Evolutionary conservation across 1,140 invertebrate species (phyloP), one percentile per base, ranked within the genome.

Genomic region (Drosophila repleta): DNA sequence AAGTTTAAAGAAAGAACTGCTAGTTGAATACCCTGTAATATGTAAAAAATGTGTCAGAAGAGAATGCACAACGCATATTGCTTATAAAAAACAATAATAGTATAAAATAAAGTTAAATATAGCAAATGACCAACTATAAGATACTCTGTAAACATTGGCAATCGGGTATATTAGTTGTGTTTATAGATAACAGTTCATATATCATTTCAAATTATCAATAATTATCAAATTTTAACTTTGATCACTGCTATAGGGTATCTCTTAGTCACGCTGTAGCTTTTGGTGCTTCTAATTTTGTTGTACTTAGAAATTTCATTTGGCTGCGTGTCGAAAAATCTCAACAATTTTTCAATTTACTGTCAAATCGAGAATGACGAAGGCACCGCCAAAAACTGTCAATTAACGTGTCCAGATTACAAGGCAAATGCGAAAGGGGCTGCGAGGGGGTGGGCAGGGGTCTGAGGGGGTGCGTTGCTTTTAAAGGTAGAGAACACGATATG

Each of bases 311-410:
- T 58, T 18, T 49, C 61, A 70, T 70, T 70, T 64, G 61, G 51
- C 37, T 43, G 24, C 62, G 21, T 58, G 53, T 21, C 26, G 32
- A 74, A 62, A 82, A 79, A 75, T 82, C 66, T 81, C 73, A 77
- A 77, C 74, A 81, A 84, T 87, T 85, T 84, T 83, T 84, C 77
- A 84, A 87, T 84, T 84, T 85, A 81, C 82, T 85, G 77, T 81
- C 81, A 74, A 26, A 74, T 60, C 73, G 73, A 48, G 73, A 51
- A 43, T 71, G 62, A 52, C 69, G 72, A 39, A 53, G 60, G 20
- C 51, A 39, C 17, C 62, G 60, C 45, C 57, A 61, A 64, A 69
- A 84, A 85, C 76, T 84, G 80, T 84, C 80, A 84, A 84, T 85
- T 84, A 84, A 73, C 57, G 39, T 48, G 49, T 17, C 29, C 32